Percentiles rank a stretch among this genome's conserved stretches.
Conservation (phyloP, 2,888 invertebrate species). For the Lasioglossum villosulum region DNA sequence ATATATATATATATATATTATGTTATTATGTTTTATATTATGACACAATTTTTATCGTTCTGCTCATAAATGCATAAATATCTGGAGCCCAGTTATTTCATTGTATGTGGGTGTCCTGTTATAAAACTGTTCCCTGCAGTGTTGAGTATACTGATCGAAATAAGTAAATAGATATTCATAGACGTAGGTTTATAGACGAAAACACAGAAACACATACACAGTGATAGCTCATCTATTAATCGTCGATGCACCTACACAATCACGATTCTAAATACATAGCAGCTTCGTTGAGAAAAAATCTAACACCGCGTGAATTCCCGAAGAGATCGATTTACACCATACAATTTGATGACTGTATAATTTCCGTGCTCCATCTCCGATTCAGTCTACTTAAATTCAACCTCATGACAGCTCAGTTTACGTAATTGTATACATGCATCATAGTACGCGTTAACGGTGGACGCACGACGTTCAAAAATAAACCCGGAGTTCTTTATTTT, state of each 20-base stretch:
- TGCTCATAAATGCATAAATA: background rate
- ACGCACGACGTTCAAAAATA: constrained; percentile 71
- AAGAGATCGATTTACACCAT: background rate
- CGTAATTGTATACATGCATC: constrained; percentile 27
- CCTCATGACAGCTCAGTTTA: background rate
- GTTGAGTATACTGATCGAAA: background rate
- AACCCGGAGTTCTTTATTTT: constrained; percentile 70
- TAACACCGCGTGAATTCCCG: background rate
- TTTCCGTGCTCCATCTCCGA: background rate
- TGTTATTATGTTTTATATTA: too few species aligned
- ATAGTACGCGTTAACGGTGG: constrained; percentile 63
- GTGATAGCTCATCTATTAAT: background rate
- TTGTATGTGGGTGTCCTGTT: background rate
- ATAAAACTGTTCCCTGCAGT: background rate
- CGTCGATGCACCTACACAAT: background rate
- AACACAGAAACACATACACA: background rate
- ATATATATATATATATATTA: too few species aligned
- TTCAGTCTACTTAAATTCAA: constrained; percentile 13
- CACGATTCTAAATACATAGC: background rate
- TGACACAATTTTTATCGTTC: background rate
- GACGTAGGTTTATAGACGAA: background rate
- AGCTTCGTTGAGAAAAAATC: background rate
- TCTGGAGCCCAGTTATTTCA: background rate
- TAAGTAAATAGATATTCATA: constrained; percentile 4
- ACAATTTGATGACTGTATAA: background rate